phyloP scores from a whole-genome alignment of 2,113 vertebrate species.

The Python bivittatus region DNA sequence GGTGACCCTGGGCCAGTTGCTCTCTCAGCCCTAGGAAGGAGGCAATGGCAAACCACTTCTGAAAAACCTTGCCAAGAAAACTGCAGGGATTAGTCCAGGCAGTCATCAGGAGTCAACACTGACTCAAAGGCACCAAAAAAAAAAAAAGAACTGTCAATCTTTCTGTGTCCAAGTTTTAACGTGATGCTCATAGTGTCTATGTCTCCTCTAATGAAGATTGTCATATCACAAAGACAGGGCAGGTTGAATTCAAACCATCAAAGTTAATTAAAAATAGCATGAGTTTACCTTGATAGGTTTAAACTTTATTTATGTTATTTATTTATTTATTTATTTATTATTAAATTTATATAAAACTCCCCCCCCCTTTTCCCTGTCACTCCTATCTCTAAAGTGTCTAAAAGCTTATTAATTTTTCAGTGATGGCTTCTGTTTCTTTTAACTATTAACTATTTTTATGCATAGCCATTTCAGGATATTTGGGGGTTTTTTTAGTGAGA shows the following conservation, averaged over 20 bases:
- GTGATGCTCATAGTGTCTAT: neutral
- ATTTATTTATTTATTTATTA: too few species aligned
- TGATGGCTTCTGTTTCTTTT: neutral
- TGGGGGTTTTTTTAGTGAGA: neutral
- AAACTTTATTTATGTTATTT: too few species aligned
- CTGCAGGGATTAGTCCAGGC: too few species aligned
- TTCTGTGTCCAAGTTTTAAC: neutral
- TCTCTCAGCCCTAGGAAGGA: neutral
- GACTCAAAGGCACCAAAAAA: too few species aligned
- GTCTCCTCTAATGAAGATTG: neutral
- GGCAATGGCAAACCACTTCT: neutral
- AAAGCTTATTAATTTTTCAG: neutral
- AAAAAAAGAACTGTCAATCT: neutral
- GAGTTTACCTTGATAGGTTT: neutral
- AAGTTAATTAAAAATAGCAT: neutral
- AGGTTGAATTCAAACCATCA: neutral
- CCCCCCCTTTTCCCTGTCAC: neutral
- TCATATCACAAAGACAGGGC: neutral
- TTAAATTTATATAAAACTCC: too few species aligned
- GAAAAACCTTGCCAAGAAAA: too few species aligned
- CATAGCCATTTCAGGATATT: neutral
- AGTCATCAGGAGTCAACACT: too few species aligned
- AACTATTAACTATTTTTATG: neutral
- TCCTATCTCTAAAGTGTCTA: neutral
- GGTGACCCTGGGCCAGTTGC: too few species aligned